Evolutionary conservation across 30 jellyfish, hydroid and myxozoan genomes (phyloP).

Genomic region (Nemopilema nomurai): DNA sequence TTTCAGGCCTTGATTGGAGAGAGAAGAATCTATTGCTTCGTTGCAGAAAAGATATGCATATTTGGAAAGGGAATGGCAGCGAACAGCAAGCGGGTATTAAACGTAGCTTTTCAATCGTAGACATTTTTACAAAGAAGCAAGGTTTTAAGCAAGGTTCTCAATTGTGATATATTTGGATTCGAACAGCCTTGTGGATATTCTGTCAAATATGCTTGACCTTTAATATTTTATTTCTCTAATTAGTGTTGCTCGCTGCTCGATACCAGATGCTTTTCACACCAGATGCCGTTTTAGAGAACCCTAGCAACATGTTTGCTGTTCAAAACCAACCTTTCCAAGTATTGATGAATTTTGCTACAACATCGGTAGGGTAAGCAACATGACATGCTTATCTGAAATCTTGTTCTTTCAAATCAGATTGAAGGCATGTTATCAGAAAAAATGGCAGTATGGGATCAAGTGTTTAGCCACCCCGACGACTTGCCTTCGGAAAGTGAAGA

Average conservation of each 20-base stretch:
- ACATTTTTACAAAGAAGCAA: not conserved
- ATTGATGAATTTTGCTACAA: too few species aligned
- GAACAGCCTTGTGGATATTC: too few species aligned
- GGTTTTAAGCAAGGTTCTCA: not conserved
- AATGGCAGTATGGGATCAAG: constrained; percentile 83
- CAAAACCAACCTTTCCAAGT: too few species aligned
- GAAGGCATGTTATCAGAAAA: constrained; percentile 70
- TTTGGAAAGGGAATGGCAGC: constrained; percentile 89
- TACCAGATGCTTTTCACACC: too few species aligned
- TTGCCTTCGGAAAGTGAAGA: constrained; percentile 94
- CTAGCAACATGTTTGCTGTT: too few species aligned
- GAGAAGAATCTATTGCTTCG: constrained; percentile 89
- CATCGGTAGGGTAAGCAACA: too few species aligned
- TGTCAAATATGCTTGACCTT: too few species aligned
- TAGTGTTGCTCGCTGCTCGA: too few species aligned
- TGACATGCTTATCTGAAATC: too few species aligned
- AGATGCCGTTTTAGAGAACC: too few species aligned
- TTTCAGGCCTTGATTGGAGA: constrained; percentile 96
- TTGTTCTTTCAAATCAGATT: constrained; percentile 57
- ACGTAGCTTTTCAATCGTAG: not conserved
- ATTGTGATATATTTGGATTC: too few species aligned
- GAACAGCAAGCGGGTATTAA: constrained; percentile 72
- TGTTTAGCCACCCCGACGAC: constrained; percentile 87
- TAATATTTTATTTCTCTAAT: too few species aligned
- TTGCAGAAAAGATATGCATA: constrained; percentile 87